These are phyloP conservation scores for Meloidogyne chitwoodi DNA, from an alignment of 1,140 invertebrate genomes.

Conservation along the genomic window DNA sequence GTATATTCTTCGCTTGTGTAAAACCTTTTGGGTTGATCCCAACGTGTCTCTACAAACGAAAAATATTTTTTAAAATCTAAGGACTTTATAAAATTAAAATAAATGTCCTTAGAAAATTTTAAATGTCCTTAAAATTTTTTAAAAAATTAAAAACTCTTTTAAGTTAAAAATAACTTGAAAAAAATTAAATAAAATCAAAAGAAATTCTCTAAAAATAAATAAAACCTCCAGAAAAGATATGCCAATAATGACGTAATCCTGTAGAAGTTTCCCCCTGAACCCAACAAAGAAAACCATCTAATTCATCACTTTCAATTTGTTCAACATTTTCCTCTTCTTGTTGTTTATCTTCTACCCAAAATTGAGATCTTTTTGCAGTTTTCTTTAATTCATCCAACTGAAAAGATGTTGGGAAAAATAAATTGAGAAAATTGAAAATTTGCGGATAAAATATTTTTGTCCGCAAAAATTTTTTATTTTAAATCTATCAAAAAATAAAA, in stretches of 20 bases:
- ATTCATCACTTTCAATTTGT: slow-evolving; percentile 54
- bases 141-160: no score
- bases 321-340: slow-evolving; percentile 44
- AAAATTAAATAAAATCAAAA: no score
- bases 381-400: slow-evolving; percentile 40
- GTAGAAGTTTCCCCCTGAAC: slow-evolving; percentile 70
- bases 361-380: slow-evolving; percentile 38
- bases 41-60: slow-evolving; percentile 51
- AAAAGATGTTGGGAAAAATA: background rate
- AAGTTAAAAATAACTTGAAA: no score
- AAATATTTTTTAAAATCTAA: background rate
- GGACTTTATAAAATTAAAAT: background rate
- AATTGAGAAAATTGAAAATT: background rate
- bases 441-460: background rate
- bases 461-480: background rate
- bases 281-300: slow-evolving; percentile 65
- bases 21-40: slow-evolving; percentile 59
- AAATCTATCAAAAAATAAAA: no score
- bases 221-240: slow-evolving; percentile 73
- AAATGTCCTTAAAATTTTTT: no score
- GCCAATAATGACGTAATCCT: slow-evolving; percentile 76
- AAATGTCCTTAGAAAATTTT: background rate
- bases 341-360: slow-evolving; percentile 57
- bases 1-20: slow-evolving; percentile 56
- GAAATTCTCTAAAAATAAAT: background rate